Percentiles rank a stretch among this genome's conserved stretches.
phyloP scores from a whole-genome alignment of 2,113 vertebrate species.

The Halcyon malimbica region DNA sequence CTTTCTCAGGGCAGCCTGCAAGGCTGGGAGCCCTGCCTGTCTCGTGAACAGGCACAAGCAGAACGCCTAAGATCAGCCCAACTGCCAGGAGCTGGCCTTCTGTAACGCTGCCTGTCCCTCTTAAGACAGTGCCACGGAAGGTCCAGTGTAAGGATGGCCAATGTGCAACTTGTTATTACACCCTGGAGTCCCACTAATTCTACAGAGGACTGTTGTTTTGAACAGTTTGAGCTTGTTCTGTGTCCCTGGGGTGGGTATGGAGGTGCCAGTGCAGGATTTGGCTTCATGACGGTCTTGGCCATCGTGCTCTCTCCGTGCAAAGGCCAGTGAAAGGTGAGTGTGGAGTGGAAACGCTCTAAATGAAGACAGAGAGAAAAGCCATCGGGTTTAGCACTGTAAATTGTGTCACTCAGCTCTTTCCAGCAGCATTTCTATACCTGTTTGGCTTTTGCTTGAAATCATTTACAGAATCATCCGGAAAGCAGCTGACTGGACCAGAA shows the following conservation, averaged over 20 bases:
- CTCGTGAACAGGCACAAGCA: rapidly evolving
- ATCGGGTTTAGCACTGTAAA: background rate
- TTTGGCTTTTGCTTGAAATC: background rate
- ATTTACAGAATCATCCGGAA: background rate
- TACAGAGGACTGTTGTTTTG: background rate
- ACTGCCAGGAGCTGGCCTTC: background rate
- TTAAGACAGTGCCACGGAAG: background rate
- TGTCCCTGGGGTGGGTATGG: background rate
- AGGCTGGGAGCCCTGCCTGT: background rate
- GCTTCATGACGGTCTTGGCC: background rate
- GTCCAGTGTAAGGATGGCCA: background rate
- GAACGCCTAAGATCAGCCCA: background rate
- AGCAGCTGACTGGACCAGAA: background rate
- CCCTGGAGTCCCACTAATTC: background rate
- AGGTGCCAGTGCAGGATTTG: background rate
- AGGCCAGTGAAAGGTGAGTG: background rate
- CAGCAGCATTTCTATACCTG: background rate
- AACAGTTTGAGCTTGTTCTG: background rate
- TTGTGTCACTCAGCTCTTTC: background rate
- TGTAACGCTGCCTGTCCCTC: background rate
- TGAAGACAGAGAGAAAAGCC: background rate
- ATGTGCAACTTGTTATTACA: background rate
- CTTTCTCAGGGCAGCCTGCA: background rate
- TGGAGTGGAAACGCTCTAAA: background rate
- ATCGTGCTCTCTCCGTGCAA: background rate